Percentiles rank a stretch among this genome's conserved stretches.
phyloP scores from a whole-genome alignment of 2,797 vertebrate species.

The Malurus splendens region DNA sequence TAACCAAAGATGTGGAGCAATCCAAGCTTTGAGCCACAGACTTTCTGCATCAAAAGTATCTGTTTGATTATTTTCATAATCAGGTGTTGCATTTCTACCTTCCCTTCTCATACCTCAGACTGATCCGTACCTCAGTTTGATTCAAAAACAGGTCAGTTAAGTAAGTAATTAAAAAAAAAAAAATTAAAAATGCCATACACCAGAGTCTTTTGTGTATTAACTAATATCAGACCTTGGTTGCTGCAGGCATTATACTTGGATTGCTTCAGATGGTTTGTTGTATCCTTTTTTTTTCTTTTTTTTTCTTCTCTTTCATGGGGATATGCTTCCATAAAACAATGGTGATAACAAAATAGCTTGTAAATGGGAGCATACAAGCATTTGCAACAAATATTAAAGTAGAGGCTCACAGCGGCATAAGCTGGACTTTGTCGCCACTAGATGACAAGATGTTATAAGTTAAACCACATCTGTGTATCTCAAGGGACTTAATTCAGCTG shows the following conservation, averaged over 20 bases:
- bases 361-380: constrained; percentile 84
- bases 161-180: constrained; percentile 22
- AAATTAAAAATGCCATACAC: constrained; percentile 46
- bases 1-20: constrained; percentile 90
- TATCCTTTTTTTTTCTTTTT: constrained; percentile 78
- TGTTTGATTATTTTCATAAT: constrained; percentile 69
- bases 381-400: constrained; percentile 84
- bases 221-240: constrained; percentile 63
- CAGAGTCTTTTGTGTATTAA: constrained; percentile 57
- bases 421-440: constrained; percentile 99
- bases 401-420: constrained; percentile 97
- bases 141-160: constrained; percentile 79
- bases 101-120: constrained; percentile 85
- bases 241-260: constrained; percentile 77
- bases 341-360: constrained; percentile 88
- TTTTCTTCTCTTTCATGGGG: constrained; percentile 69
- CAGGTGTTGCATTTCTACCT: constrained; percentile 75
- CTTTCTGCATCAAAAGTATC: constrained; percentile 64
- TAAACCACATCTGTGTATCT: constrained; percentile 96
- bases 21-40: constrained; percentile 71
- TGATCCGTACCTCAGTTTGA: constrained; percentile 83
- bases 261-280: constrained; percentile 88
- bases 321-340: constrained; percentile 78
- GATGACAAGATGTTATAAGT: constrained; percentile 94
- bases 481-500: constrained; percentile 98